These are phyloP conservation scores for Podarcis muralis DNA, from an alignment of 2,113 vertebrate species.

Conservation along the genomic window DNA sequence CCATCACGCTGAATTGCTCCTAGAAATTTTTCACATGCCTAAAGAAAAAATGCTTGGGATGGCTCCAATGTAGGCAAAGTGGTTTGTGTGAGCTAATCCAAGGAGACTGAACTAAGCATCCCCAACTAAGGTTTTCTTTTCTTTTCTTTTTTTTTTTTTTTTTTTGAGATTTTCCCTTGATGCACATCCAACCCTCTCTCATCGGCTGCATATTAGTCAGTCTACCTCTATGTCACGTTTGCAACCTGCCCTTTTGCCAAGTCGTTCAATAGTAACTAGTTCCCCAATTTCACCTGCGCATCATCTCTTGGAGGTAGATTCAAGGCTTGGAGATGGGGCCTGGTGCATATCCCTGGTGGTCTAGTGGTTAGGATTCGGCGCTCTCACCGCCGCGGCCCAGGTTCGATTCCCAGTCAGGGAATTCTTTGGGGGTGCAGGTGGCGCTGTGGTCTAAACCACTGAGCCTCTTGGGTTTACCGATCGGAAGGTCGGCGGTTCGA, in stretches of 20 bases:
- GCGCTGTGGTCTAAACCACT: too few species aligned
- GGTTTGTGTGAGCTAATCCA: not conserved
- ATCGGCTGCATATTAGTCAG: not conserved
- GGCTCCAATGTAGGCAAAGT: not conserved
- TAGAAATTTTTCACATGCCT: not conserved
- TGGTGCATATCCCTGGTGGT: slow-evolving; percentile 31
- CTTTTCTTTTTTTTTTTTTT: too few species aligned
- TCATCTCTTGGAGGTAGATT: not conserved
- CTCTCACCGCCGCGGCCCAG: slow-evolving; percentile 32
- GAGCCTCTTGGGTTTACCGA: too few species aligned
- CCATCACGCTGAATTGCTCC: too few species aligned
- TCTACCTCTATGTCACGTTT: not conserved
- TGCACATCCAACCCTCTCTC: not conserved
- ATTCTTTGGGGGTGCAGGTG: too few species aligned
- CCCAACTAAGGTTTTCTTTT: not conserved
- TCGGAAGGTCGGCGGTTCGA: too few species aligned
- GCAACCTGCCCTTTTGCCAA: not conserved
- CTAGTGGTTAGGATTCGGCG: slow-evolving; percentile 43
- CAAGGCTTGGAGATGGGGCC: not conserved
- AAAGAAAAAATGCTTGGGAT: not conserved
- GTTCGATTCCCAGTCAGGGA: slow-evolving; percentile 55
- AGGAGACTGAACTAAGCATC: too few species aligned
- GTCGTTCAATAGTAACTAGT: not conserved
- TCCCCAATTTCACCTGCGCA: not conserved
- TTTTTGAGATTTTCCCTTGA: not conserved